Base-by-base conservation (phyloP, 2,113 vertebrate genomes). In the Sturnus vulgaris region DNA sequence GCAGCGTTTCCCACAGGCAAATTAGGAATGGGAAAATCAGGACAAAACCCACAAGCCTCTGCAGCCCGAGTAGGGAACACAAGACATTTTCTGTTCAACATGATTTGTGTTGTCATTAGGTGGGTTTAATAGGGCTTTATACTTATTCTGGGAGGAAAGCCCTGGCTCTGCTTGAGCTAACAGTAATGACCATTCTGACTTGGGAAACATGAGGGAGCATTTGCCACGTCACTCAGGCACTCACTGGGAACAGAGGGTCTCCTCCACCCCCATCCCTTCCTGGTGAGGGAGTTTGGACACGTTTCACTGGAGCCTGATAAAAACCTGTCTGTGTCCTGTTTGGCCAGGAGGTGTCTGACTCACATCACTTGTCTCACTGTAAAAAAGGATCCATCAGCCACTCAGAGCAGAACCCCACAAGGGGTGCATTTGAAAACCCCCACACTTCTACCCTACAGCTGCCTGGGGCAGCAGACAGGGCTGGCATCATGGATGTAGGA, bases 31-130 rank as follows among this genome's bases (percentile, higher is more conserved):
- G 72, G 80, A 88, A 83, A 93, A 81, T 11, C 64, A 88, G 93
- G 92, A 97, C 95, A 92, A 96, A 96, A 83, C 88, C 76, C 3
- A 0, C 79, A 77, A 70, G 52, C 66, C 55, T 83, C 79, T 19
- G 18, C 71, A 93, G 77, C 63, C 79, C 1, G 1, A 52, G 78
- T 12, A 80, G 52, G 63, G 52, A 92, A 90, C 82, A 90, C 68
- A 94, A 81, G 79, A 56, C 39, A 53, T 86, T 88, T 96, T 96
- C 88, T 86, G 60, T 93, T 90, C 7, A 1, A 65, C 64, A n/a
- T 80, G 79, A 93, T 90, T 94, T 92, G 82, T 73, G 55, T 42
- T 95, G 82, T 86, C 92, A 90, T 90, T 96, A 93, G 90, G 64
- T 81, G 68, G 64, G 44, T 77, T 94, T 95, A 83, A 81, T 63